These are phyloP conservation scores for Ptilodon capucinus DNA, from an alignment of 2,888 invertebrate species.

Conservation along the genomic window DNA sequence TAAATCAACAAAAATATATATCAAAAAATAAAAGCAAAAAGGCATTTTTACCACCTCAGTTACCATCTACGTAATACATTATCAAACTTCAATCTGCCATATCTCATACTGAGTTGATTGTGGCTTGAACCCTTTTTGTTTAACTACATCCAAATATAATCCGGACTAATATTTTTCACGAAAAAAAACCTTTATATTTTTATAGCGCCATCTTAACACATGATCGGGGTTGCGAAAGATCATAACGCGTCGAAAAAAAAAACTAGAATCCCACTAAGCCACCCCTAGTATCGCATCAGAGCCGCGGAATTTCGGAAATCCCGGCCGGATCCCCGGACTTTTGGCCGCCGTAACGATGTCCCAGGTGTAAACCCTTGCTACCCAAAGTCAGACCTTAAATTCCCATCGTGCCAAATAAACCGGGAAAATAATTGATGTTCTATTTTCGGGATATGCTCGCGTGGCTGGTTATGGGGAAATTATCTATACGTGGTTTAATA, in stretches of 20 bases:
- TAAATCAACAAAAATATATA: too few relatives aligned
- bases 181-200: constrained; percentile 24
- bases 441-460: constrained; percentile 3
- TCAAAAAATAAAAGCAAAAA: too few relatives aligned
- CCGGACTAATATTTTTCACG: constrained; percentile 22
- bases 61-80: too few relatives aligned
- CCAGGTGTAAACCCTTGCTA: constrained; percentile 39
- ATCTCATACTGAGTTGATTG: too few relatives aligned
- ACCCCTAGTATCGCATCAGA: constrained; percentile 32
- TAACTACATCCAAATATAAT: too few relatives aligned
- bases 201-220: constrained; percentile 24
- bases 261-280: constrained; percentile 12
- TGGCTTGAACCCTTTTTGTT: too few relatives aligned
- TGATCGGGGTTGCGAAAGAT: constrained; percentile 27
- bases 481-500: constrained; percentile 11
- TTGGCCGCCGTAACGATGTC: constrained; percentile 33
- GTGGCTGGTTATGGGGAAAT: constrained; percentile 8
- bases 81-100: too few relatives aligned
- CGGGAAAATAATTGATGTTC: constrained; percentile 35
- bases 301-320: constrained; percentile 32
- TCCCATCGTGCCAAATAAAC: constrained; percentile 29
- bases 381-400: constrained; percentile 13
- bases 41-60: too few relatives aligned
- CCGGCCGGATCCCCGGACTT: constrained; percentile 26
- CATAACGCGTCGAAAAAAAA: constrained; percentile 16